These are phyloP conservation scores for Atrina japonica DNA, from an alignment of 2,888 invertebrate genomes.

Conservation along the genomic window DNA sequence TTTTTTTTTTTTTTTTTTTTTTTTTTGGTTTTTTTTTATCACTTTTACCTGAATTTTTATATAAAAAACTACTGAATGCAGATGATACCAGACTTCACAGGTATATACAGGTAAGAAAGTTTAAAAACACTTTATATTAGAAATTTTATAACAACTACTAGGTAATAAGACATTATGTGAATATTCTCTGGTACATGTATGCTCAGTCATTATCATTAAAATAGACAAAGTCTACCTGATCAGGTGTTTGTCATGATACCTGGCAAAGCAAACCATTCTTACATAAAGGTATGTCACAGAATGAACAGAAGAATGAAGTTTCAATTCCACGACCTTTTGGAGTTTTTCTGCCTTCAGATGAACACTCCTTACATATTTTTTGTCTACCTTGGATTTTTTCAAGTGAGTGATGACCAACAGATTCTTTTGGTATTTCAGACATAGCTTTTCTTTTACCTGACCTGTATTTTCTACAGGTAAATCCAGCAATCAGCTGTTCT, in stretches of 20 bases:
- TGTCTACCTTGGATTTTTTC: not conserved
- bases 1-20: too few species aligned
- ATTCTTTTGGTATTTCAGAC: not conserved
- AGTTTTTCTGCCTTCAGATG: not conserved
- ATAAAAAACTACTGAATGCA: too few species aligned
- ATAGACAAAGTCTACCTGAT: too few species aligned
- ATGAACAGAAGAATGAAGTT: slow-evolving; percentile 1
- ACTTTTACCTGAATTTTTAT: too few species aligned
- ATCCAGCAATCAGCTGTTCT: not conserved
- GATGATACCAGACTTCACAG: too few species aligned
- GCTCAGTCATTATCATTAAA: too few species aligned
- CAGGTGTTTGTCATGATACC: slow-evolving; percentile 5
- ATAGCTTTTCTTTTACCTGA: not conserved
- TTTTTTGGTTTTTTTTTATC: too few species aligned
- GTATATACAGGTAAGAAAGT: too few species aligned
- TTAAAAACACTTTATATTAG: too few species aligned
- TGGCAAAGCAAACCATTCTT: slow-evolving; percentile 1
- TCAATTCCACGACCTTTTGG: not conserved
- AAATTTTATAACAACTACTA: too few species aligned
- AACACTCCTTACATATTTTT: slow-evolving; percentile 11
- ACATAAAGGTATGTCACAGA: slow-evolving; percentile 6
- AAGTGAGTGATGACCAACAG: not conserved
- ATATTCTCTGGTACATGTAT: too few species aligned
- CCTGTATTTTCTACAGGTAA: not conserved
- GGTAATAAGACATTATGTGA: too few species aligned